These are phyloP conservation scores for Onychomys torridus DNA, from an alignment of 2,797 vertebrate genomes.

Conservation along the genomic window DNA sequence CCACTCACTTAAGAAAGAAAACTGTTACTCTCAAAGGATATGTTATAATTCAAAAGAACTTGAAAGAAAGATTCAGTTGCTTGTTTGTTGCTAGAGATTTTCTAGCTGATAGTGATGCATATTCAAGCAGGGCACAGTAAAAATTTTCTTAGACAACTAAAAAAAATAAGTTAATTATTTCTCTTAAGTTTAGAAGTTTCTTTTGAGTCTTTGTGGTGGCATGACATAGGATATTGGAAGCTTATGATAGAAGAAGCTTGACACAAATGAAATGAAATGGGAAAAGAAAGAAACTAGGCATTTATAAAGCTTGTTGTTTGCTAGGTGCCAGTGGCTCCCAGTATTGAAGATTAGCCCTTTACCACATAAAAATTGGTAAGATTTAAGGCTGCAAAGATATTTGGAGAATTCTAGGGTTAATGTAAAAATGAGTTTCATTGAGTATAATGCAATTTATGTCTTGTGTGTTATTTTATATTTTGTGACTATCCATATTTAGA, in stretches of 20 bases:
- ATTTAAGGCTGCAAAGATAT: not conserved
- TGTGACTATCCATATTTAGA: not conserved
- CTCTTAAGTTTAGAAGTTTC: not conserved
- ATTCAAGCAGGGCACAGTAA: not conserved
- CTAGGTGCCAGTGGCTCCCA: not conserved
- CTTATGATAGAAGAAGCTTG: not conserved
- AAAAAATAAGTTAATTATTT: not conserved
- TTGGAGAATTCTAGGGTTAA: not conserved
- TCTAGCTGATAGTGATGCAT: not conserved
- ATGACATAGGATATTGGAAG: not conserved
- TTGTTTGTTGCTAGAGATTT: not conserved
- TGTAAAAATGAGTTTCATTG: not conserved
- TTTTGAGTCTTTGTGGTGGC: not conserved
- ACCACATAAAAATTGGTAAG: not conserved
- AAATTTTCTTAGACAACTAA: not conserved
- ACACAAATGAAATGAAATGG: not conserved
- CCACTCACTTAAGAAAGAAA: not conserved
- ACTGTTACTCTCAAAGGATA: not conserved
- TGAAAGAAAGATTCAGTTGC: not conserved
- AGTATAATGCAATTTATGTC: not conserved
- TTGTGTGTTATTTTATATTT: not conserved
- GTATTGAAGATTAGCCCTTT: not conserved
- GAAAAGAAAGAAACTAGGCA: not conserved
- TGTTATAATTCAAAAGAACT: not conserved
- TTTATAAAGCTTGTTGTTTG: not conserved